Base-by-base conservation (phyloP, 2,113 vertebrate genomes). In the Heterochromis multidens region DNA sequence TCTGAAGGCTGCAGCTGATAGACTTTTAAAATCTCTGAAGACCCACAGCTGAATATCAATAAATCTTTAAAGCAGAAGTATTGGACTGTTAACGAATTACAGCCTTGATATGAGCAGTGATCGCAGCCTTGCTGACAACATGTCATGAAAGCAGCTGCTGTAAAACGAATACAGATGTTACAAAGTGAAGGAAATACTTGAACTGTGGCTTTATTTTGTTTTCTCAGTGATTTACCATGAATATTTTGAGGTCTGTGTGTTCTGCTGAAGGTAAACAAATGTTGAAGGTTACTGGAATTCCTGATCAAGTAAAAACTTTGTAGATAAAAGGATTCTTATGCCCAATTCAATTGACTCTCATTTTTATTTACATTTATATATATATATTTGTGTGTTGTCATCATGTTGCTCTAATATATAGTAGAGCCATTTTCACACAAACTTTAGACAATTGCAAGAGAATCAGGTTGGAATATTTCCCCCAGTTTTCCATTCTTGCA, bases 1-100 rank as follows among this genome's bases (percentile, higher is more conserved):
- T 0, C 35, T 9, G 1, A 0, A 23, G 4, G 63, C 27, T 7
- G 14, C 63, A 0, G 37, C 13, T 3, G 8, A 46, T 6, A 70
- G 23, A 13, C 63, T 70, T 49, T 54, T 54, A 21, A 21, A 21
- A 21, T 9, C 19, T 3, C 7, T 9, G 14, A 46, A 25, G 37
- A 46, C 14, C 37, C 37, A 11, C 40, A 70, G 5, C 2, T 27
- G 40, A 27, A 27, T 19, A 19, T 27, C 37, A 43, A 46, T 46
- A 10, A 67, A 2, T 17, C 35, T 9, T 65, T 6, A 8, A 13
- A 43, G n/a, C 35, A 65, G 33, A 10, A 10, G 52, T 21, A n/a
- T 35, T 17, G 35, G 62, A n/a, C 62, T 16, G 46, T 49, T 49
- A 17, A 49, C 4, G 16, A 49, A 17, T 6, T 5, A 6, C 46